Conservation (phyloP, 2,797 vertebrate genomes). For the Helicolenus hilgendorfi region DNA sequence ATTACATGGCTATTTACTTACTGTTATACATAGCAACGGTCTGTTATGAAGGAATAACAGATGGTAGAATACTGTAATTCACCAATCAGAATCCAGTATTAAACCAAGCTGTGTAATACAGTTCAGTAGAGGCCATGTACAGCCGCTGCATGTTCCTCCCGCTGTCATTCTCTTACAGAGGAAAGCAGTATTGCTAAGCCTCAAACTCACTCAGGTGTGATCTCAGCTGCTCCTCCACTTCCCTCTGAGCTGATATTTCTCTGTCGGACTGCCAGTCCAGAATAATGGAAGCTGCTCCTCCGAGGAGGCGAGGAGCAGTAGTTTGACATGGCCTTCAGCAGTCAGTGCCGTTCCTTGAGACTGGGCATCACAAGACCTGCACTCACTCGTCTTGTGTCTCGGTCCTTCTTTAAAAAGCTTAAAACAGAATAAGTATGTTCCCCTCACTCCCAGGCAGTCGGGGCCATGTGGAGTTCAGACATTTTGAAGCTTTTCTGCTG, state of each 20-base stretch:
- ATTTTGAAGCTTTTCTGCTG: conserved; percentile 2
- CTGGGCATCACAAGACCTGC: background rate
- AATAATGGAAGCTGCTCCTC: conserved; percentile 9
- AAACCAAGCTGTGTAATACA: background rate
- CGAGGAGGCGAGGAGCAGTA: background rate
- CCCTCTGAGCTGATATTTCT: conserved; percentile 16
- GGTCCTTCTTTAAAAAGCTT: background rate
- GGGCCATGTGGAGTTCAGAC: conserved; percentile 13
- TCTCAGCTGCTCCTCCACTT: background rate
- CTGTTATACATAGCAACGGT: too few relatives aligned
- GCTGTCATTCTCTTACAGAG: background rate
- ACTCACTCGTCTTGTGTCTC: conserved; percentile 4
- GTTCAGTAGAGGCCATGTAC: background rate
- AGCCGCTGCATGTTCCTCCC: background rate
- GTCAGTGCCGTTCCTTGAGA: background rate
- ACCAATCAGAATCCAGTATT: too few relatives aligned
- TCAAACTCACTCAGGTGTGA: conserved; percentile 17
- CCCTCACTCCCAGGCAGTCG: background rate
- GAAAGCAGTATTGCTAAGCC: background rate
- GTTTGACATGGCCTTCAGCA: background rate
- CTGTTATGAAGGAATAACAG: too few relatives aligned
- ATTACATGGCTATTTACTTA: too few relatives aligned
- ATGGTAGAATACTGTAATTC: too few relatives aligned
- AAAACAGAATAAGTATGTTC: background rate
- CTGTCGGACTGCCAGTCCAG: background rate